A percentile compares a stretch with the other conserved stretches of the same genome.
phyloP scores from a whole-genome alignment of 2,797 vertebrate species.

The Etheostoma nigrum region DNA sequence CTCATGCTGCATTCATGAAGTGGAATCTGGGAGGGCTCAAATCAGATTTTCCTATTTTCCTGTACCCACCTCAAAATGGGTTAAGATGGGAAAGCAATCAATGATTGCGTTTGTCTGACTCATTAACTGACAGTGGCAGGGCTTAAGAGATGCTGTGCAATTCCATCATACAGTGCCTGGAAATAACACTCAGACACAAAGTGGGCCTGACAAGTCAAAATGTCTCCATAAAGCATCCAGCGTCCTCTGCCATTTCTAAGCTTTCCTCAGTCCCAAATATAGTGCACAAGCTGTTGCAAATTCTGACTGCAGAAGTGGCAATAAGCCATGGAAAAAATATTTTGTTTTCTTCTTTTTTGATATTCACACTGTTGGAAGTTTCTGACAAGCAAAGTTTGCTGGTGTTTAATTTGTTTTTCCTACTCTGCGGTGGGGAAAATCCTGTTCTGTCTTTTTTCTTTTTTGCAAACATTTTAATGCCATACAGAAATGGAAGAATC shows the following conservation, averaged over 20 bases:
- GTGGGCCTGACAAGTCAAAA: background rate
- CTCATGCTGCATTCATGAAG: slow-evolving; percentile 5
- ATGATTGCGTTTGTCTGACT: slow-evolving; percentile 1
- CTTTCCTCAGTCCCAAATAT: background rate
- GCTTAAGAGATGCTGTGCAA: background rate
- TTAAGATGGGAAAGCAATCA: background rate
- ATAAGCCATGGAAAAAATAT: background rate
- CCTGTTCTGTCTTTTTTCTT: background rate
- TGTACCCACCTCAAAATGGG: background rate
- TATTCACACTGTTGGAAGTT: background rate
- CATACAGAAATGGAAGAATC: background rate
- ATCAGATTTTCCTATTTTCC: slow-evolving; percentile 2
- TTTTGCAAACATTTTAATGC: background rate
- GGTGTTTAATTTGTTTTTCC: background rate
- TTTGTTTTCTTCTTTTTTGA: background rate
- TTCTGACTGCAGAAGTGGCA: background rate
- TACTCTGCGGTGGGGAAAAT: background rate
- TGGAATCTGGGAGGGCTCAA: background rate
- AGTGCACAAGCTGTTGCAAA: background rate
- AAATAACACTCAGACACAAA: background rate
- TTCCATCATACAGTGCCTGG: background rate
- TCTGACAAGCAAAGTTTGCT: background rate
- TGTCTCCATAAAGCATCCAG: background rate
- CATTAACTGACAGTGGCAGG: background rate
- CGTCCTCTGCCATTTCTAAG: background rate